Evolutionary conservation across 2,113 vertebrate genomes (phyloP).

Genomic region (Ovis canadensis): DNA sequence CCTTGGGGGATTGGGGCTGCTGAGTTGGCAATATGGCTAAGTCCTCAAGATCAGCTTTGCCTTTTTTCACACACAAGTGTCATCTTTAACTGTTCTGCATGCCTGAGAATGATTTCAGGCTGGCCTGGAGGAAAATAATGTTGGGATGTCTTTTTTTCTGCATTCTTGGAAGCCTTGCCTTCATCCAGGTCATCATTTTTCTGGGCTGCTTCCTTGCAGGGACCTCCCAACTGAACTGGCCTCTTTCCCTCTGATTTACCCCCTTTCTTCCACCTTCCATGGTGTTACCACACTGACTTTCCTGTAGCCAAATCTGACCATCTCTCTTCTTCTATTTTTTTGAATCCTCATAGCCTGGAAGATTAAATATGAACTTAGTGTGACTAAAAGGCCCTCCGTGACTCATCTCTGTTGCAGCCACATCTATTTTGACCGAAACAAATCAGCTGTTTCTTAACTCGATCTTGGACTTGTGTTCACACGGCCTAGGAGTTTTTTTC

Average conservation of each 20-base stretch:
- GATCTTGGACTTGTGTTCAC: background rate
- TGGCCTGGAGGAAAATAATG: background rate
- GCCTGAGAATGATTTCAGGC: background rate
- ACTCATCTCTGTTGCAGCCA: background rate
- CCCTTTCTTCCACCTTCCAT: background rate
- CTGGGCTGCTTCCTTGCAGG: background rate
- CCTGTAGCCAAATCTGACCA: background rate
- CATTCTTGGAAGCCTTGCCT: too few species aligned
- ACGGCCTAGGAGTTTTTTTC: background rate
- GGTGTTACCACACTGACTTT: background rate
- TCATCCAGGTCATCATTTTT: background rate
- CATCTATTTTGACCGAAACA: background rate
- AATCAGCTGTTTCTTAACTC: background rate
- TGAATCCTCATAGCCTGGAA: background rate
- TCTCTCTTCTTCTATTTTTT: background rate
- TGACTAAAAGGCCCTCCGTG: background rate
- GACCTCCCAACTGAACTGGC: background rate
- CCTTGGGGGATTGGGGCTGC: constrained; percentile 62
- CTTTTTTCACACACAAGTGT: constrained; percentile 30
- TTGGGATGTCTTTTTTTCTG: background rate
- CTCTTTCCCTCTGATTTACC: background rate
- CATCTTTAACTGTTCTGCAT: background rate
- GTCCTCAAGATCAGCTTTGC: constrained; percentile 49
- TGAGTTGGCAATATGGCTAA: constrained; percentile 51
- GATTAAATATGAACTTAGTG: background rate